These are phyloP conservation scores for Aurelia coerulea DNA, from an alignment of 30 jellyfish, hydroid and myxozoan species.

Conservation along the genomic window DNA sequence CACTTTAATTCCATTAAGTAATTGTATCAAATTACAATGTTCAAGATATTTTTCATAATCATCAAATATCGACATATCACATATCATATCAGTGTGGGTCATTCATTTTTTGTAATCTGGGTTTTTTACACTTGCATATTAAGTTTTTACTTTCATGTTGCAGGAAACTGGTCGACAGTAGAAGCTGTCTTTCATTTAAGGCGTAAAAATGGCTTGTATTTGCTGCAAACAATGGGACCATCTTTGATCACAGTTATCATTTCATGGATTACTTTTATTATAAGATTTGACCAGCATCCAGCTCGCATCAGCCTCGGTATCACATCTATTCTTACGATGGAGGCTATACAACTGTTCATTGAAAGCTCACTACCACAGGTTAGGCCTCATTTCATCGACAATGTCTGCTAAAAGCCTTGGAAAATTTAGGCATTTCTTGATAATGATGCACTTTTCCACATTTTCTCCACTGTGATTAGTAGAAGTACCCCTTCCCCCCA, in stretches of 20 bases:
- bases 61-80: too few species aligned
- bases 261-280: slow-evolving; percentile 83
- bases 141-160: background rate
- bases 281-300: slow-evolving; percentile 80
- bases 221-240: slow-evolving; percentile 85
- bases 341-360: slow-evolving; percentile 80
- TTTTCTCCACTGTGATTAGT: too few species aligned
- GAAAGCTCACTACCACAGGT: slow-evolving; percentile 90
- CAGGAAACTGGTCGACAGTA: slow-evolving; percentile 88
- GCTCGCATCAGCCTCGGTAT: slow-evolving; percentile 88
- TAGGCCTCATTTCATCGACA: background rate
- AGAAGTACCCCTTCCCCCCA: too few species aligned
- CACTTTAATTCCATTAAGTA: too few species aligned
- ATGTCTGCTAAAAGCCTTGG: background rate
- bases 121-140: too few species aligned
- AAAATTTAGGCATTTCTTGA: too few species aligned
- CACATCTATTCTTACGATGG: slow-evolving; percentile 90
- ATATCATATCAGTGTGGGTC: too few species aligned
- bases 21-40: too few species aligned
- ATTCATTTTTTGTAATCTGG: too few species aligned
- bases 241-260: slow-evolving; percentile 72
- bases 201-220: slow-evolving; percentile 77
- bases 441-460: too few species aligned
- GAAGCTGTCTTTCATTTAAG: slow-evolving; percentile 58
- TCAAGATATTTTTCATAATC: too few species aligned